Evolutionary conservation across 2,888 invertebrate species (phyloP).

Genomic region (Rotaria magnacalcarata): DNA sequence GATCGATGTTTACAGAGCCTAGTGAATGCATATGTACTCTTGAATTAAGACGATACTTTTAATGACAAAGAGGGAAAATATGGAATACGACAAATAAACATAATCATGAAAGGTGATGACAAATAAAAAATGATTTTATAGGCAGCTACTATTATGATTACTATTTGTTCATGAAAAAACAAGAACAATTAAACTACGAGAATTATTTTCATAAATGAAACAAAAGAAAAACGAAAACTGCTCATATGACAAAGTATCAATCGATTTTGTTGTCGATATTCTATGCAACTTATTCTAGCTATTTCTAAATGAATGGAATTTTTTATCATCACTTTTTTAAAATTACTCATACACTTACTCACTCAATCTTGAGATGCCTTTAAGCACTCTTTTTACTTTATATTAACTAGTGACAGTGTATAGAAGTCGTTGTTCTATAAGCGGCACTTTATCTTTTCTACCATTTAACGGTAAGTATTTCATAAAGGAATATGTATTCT

Average conservation of each 20-base stretch:
- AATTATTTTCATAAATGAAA: neutral
- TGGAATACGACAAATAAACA: neutral
- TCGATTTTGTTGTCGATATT: neutral
- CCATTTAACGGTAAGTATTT: neutral
- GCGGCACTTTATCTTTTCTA: neutral
- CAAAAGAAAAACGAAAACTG: neutral
- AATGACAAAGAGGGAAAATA: neutral
- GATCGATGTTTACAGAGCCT: neutral
- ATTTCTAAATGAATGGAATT: neutral
- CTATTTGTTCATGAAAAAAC: neutral
- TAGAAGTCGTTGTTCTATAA: neutral
- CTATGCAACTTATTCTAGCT: neutral
- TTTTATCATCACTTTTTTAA: neutral
- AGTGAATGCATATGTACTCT: neutral
- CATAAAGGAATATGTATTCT: neutral
- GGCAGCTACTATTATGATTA: neutral
- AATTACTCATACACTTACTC: neutral
- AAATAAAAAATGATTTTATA: neutral
- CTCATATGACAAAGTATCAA: neutral
- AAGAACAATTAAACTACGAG: neutral
- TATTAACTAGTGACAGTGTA: neutral
- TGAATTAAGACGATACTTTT: neutral
- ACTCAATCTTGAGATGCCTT: conserved; percentile 29
- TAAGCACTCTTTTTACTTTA: conserved; percentile 5
- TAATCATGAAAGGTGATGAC: neutral